A percentile compares a stretch with the other conserved stretches of the same genome.
phyloP scores from a whole-genome alignment of 2,797 vertebrate species.

The Psittacula derbiana region DNA sequence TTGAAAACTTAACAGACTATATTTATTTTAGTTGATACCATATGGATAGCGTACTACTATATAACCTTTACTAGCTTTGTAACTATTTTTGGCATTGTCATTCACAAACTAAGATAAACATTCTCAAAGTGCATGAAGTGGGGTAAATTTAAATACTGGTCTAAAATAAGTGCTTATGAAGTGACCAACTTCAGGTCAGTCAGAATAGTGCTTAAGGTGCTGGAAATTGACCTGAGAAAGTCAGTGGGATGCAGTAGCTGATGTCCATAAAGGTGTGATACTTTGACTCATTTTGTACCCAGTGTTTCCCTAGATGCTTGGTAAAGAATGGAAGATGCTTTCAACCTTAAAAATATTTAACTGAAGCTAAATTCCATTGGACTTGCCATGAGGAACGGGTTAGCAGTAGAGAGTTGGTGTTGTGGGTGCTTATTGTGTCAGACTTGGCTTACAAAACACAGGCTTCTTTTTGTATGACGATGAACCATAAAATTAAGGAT shows the following conservation, averaged over 20 bases:
- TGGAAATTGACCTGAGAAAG: background rate
- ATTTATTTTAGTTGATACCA: background rate
- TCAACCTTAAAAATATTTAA: background rate
- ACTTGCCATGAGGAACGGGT: accelerated
- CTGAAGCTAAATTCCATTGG: background rate
- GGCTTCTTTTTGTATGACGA: background rate
- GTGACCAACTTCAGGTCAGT: background rate
- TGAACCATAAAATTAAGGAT: background rate
- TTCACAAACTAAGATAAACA: background rate
- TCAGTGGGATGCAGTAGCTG: background rate
- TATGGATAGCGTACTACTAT: background rate
- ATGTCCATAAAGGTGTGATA: background rate
- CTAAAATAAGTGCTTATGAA: background rate
- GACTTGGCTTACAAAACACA: background rate
- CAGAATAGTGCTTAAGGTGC: background rate
- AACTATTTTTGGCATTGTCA: background rate
- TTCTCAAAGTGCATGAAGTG: background rate
- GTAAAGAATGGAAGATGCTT: background rate
- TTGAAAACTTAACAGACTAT: background rate
- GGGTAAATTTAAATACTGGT: background rate
- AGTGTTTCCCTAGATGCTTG: background rate
- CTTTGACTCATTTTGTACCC: background rate
- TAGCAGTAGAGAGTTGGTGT: background rate
- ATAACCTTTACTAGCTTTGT: background rate
- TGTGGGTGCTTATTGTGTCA: background rate